A percentile compares a stretch with the other conserved stretches of the same genome.
Conservation (phyloP, 2,113 vertebrate genomes). For the Litocranius walleri region DNA sequence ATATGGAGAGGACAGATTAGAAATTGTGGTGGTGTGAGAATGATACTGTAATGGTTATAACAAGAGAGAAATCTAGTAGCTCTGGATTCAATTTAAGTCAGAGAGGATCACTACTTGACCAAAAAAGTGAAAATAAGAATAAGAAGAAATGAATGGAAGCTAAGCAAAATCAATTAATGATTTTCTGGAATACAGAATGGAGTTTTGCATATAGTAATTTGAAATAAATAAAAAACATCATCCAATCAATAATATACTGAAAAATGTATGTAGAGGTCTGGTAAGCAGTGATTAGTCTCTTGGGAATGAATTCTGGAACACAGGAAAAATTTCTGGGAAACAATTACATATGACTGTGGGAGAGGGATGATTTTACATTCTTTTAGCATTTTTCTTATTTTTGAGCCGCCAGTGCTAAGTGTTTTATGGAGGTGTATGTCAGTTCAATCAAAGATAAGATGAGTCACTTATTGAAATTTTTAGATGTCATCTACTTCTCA, state of each 20-base stretch:
- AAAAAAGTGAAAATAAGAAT: background rate
- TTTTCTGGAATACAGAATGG: background rate
- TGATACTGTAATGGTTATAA: background rate
- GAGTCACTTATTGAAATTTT: constrained; percentile 7
- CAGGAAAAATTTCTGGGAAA: background rate
- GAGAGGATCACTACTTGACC: background rate
- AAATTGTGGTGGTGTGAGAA: background rate
- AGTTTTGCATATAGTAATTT: background rate
- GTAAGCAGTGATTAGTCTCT: background rate
- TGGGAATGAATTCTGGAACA: background rate
- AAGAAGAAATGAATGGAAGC: background rate
- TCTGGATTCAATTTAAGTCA: background rate
- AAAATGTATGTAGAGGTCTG: background rate
- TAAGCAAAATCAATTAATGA: background rate
- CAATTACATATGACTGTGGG: background rate
- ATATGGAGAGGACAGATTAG: background rate
- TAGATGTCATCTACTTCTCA: background rate
- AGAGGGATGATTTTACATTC: background rate
- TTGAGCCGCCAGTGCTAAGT: background rate
- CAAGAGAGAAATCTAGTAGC: background rate
- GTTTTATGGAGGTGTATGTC: background rate
- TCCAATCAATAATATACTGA: background rate
- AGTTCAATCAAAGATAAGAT: background rate
- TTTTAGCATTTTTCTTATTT: background rate
- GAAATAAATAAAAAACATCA: background rate